Evolutionary conservation across 2,797 vertebrate genomes (phyloP), one percentile per base, ranked within the genome.

Genomic region (Sciurus vulgaris): DNA sequence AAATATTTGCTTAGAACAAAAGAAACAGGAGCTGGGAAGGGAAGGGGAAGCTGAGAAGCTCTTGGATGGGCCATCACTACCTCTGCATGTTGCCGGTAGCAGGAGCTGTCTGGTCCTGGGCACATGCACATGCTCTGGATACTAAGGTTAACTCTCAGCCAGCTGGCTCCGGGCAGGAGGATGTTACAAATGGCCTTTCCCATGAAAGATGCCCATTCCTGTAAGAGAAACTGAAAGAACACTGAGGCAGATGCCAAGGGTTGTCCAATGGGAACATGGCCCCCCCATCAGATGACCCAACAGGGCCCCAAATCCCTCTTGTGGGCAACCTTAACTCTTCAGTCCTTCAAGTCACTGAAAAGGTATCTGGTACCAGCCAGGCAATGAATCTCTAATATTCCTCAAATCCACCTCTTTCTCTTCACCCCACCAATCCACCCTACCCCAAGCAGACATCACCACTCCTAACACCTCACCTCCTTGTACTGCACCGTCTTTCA

Each of bases 1-100:
- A 95, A 44, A 54, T 82, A 89, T 76, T 91, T 81, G 86, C 96
- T 85, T 90, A 8, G 35, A 41, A 38, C 20, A 35, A 15, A 63
- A 67, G 20, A 56, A 49, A 12, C 5, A 28, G 77, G 33, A 85
- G 51, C 82, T 54, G 69, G 38, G 59, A 56, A 74, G n/a, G 61
- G 49, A 63, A 44, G 59, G 8, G 72, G 24, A 54, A 5, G 14
- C 13, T 3, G 3, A 56, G 38, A 18, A 0, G 15, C 6, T 63
- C n/a, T 13, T 5, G 38, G 26, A 20, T 4, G 33, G 0, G 10
- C 38, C 72, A n/a, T 56, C 5, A 9, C 0, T 0, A 7, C 15
- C 30, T 77, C 83, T 51, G 84, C 13, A 2, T 10, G 41, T 9
- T 30, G 35, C 13, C 49, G 47, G 74, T n/a, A 13, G 4, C 54